A percentile compares a stretch with the other conserved stretches of the same genome.
These are phyloP conservation scores for Ascidia mentula DNA, from an alignment of 23 tunicate species.

Conservation along the genomic window DNA sequence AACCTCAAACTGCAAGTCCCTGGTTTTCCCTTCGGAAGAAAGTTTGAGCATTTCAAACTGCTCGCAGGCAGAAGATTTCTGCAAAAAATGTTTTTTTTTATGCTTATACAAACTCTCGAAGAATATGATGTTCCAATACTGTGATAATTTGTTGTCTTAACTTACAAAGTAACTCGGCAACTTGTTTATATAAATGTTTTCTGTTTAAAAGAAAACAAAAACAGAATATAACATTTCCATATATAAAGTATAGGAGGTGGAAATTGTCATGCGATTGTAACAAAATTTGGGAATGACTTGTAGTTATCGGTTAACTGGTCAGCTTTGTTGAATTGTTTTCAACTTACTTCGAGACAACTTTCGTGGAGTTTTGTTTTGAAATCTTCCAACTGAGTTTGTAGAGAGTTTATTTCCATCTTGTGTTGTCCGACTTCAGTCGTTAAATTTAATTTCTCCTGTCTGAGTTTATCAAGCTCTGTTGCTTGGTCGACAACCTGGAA, in stretches of 20 bases:
- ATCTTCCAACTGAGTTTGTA: constrained; percentile 35
- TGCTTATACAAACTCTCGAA: too few species aligned
- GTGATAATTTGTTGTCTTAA: too few species aligned
- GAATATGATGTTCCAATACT: too few species aligned
- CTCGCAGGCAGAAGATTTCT: constrained; percentile 30
- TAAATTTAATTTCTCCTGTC: constrained; percentile 26
- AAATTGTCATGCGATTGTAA: too few species aligned
- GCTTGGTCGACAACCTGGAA: constrained; percentile 52
- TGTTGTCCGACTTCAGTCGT: constrained; percentile 14
- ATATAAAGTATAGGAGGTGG: too few species aligned
- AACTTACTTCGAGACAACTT: constrained; percentile 24
- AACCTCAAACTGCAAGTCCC: constrained; percentile 49
- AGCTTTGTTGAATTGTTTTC: background rate
- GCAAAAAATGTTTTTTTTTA: background rate
- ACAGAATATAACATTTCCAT: too few species aligned
- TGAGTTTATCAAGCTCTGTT: constrained; percentile 34
- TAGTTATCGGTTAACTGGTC: background rate
- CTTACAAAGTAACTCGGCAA: too few species aligned
- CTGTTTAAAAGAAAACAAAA: too few species aligned
- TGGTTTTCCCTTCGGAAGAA: constrained; percentile 31
- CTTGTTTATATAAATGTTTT: too few species aligned
- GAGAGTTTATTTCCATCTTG: constrained; percentile 12
- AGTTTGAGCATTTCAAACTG: constrained; percentile 36
- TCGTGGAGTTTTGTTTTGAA: constrained; percentile 35
- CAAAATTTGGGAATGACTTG: background rate